Base-by-base conservation (phyloP, 2,797 vertebrate genomes). In the Helostoma temminkii region DNA sequence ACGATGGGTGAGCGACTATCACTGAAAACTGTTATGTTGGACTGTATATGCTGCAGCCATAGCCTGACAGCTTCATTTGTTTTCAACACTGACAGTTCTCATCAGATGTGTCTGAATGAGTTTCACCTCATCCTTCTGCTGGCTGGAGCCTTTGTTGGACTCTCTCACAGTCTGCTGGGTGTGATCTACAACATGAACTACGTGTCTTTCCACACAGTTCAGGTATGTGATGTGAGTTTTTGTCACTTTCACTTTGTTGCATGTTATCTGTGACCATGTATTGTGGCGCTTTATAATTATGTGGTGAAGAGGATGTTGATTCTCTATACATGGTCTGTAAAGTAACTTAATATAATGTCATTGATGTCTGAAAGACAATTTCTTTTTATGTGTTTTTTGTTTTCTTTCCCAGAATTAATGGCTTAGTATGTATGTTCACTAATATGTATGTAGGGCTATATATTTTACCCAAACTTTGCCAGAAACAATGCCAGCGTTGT, bases 161-260 rank as follows among this genome's bases (percentile, higher is more conserved):
- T 95, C 66, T 95, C 94, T 76, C 96, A 98, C 26, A 97, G 96
- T 80, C 93, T 99, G 47, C 89, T 93, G 30, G 97, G 96, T 67
- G 94, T 98, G 71, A 92, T 96, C 76, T 93, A 96, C 85, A 97
- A 97, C 84, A 95, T 97, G 93, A 97, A 97, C 86, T 99, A 97
- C 66, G 91, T 99, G 43, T 94, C 96, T 0, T 99, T 99, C 82
- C 95, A 95, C 62, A 86, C 94, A 46, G 94, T 98, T 83, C 97
- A 98, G 95, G 98, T 99, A 91, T n/a, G 47, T 21, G 2, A n/a
- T 19, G 5, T 24, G 15, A 52, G 21, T 7, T 32, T 36, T 36
- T 12, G 34, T 9, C 9, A 14, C 34, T 8, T 32, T 8, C 30
- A 8, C n/a, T n/a, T n/a, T n/a, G n/a, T n/a, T n/a, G 4, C 4